Evolutionary conservation across 2,888 invertebrate genomes (phyloP).

Genomic region (Morpho achilles): DNA sequence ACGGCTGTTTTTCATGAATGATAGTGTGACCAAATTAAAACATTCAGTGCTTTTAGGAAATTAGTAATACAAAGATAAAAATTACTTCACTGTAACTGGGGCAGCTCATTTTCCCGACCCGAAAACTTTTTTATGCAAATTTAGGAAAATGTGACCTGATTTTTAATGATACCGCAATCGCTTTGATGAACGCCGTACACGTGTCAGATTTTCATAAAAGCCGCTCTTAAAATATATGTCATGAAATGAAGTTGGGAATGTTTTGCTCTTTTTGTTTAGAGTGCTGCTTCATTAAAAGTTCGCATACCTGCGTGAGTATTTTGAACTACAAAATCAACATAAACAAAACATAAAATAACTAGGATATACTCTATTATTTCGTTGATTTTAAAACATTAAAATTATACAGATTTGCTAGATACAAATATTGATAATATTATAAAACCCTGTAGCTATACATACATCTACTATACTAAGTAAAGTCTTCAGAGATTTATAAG

Average conservation of each 20-base stretch:
- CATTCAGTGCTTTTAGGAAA: conserved; percentile 1
- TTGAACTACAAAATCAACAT: background rate
- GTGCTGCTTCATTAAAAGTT: conserved; percentile 4
- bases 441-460: too few species aligned
- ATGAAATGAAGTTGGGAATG: conserved; percentile 14
- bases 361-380: too few species aligned
- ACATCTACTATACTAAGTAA: too few species aligned
- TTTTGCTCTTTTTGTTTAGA: conserved; percentile 12
- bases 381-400: background rate
- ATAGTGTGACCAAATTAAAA: conserved; percentile 8
- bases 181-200: conserved; percentile 55
- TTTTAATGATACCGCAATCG: conserved; percentile 73
- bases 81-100: conserved; percentile 54
- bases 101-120: conserved; percentile 38
- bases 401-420: too few species aligned
- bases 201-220: conserved; percentile 26
- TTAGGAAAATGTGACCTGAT: conserved; percentile 68
- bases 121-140: conserved; percentile 73
- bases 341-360: background rate
- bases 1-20: background rate
- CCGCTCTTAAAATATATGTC: conserved; percentile 20
- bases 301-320: background rate
- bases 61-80: conserved; percentile 40
- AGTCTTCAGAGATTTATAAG: too few species aligned
- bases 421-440: too few species aligned